Evolutionary conservation across 2,113 vertebrate species (phyloP).

Genomic region (Bujurquina vittata): DNA sequence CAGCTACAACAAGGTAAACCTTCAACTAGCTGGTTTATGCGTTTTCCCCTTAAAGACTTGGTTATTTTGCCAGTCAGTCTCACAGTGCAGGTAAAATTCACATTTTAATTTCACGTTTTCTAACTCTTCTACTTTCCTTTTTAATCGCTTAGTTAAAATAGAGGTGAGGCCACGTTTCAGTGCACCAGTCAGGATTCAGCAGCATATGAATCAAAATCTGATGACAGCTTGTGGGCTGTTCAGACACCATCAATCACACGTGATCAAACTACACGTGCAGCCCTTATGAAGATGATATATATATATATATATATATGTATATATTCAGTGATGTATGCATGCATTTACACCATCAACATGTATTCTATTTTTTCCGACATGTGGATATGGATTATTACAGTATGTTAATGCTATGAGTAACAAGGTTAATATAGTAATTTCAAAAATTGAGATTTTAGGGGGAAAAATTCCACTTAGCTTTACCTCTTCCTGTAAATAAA

Average conservation of each 20-base stretch:
- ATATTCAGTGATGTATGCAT: too few species aligned
- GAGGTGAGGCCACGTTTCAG: not conserved
- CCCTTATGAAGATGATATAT: not conserved
- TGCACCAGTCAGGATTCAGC: not conserved
- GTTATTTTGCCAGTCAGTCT: not conserved
- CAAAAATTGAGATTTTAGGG: not conserved
- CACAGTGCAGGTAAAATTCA: accelerated
- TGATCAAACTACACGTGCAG: not conserved
- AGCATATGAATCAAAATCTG: not conserved
- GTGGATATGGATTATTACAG: not conserved
- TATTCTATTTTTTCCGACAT: too few species aligned
- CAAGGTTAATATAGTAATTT: not conserved
- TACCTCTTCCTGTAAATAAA: not conserved
- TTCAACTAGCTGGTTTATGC: not conserved
- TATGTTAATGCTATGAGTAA: not conserved
- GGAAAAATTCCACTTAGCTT: not conserved
- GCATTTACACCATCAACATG: too few species aligned
- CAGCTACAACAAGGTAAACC: not conserved
- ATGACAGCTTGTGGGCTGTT: not conserved
- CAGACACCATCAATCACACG: not conserved
- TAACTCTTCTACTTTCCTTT: not conserved
- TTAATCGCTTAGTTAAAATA: not conserved
- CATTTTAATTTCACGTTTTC: not conserved
- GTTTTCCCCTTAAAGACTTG: not conserved
- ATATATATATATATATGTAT: too few species aligned